Base-by-base conservation (phyloP, 2,113 vertebrate species). In the Mixornis gularis region DNA sequence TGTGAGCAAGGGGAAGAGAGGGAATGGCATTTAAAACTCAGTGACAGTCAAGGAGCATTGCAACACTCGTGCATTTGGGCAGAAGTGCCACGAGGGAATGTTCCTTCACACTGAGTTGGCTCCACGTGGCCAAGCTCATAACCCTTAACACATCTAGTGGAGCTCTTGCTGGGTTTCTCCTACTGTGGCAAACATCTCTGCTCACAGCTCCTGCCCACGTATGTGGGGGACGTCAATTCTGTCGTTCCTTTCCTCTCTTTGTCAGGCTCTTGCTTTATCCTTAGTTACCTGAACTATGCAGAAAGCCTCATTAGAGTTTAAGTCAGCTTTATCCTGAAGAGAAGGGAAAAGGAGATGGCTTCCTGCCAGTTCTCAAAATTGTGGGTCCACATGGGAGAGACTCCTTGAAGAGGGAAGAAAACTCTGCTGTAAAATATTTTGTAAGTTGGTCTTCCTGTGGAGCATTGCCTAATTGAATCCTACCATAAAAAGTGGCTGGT, bases 171-270 rank as follows among this genome's bases (percentile, higher is more conserved):
- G 24, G 2, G 0, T 22, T 77, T 62, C 29, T 71, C 20, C 43
- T 34, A 3, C 9, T 0, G 0, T 12, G 53, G 36, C n/a, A 56
- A 77, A 72, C 21, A 19, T 53, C 26, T 59, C 53, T 52, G 41
- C 8, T n/a, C 1, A 1, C 34, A 69, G 20, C 41, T 78, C 41
- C 34, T 4, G 7, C 1, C 0, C 1, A 0, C 6, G 15, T n/a
- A n/a, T n/a, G n/a, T 25, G 13, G 32, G 49, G 8, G n/a, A 46
- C 14, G 19, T 9, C 41, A 58, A 2, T 19, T 16, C 7, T 43
- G 58, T 48, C 17, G 14, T 68, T 48, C 38, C 30, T 32, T 65
- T 84, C 44, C 59, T 60, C 41, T 76, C 51, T 36, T 59, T 72
- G 20, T 32, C 59, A 60, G 38, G 17, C 17, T 72, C 15, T 1